These are phyloP conservation scores for Ophion costatus DNA, from an alignment of 2,888 invertebrate species.

Conservation along the genomic window DNA sequence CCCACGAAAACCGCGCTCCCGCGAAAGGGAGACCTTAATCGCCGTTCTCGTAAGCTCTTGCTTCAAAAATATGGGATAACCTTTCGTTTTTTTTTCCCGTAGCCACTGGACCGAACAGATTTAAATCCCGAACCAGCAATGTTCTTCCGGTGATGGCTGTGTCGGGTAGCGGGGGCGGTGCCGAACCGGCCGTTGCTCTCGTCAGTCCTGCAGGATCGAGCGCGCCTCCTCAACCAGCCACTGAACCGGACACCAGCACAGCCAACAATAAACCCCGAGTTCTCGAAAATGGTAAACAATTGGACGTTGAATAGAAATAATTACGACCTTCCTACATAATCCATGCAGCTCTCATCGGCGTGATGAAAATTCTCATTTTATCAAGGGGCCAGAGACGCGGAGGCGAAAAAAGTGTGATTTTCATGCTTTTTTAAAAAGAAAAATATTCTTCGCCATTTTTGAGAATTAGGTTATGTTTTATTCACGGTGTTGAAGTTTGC, in stretches of 20 bases:
- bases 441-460: too few species aligned
- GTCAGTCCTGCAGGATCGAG: constrained; percentile 81
- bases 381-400: too few species aligned
- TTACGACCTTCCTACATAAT: too few species aligned
- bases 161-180: constrained; percentile 78
- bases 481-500: too few species aligned
- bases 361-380: too few species aligned
- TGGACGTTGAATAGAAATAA: background rate
- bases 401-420: too few species aligned
- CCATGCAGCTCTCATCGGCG: too few species aligned
- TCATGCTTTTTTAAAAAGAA: too few species aligned
- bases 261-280: constrained; percentile 78
- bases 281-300: constrained; percentile 77
- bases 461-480: too few species aligned
- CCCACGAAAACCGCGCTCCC: too few species aligned
- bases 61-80: constrained; percentile 22
- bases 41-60: background rate
- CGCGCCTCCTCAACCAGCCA: constrained; percentile 81
- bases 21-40: too few species aligned
- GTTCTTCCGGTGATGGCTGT: constrained; percentile 82
- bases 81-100: constrained; percentile 4
- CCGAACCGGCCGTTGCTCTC: constrained; percentile 80
- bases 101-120: constrained; percentile 83
- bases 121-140: constrained; percentile 83
- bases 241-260: constrained; percentile 82